Conservation (phyloP, 1,140 invertebrate genomes). For the Drosophila biarmipes region DNA sequence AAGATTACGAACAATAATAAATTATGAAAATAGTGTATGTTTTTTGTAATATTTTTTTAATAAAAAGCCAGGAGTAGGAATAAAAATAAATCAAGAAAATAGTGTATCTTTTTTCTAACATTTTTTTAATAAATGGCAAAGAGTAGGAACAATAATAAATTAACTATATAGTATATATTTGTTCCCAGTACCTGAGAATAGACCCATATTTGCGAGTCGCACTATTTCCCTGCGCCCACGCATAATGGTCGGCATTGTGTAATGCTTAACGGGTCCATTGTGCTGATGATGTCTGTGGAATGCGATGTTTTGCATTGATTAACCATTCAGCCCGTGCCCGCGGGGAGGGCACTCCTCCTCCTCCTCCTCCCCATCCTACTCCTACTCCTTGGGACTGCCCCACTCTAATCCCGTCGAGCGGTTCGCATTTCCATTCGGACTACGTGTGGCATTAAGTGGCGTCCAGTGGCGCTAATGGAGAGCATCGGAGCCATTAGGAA, state of each 20-base stretch:
- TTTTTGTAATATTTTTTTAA: too few species aligned
- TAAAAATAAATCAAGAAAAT: too few species aligned
- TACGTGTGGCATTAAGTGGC: conserved; percentile 49
- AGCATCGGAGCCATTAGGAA: conserved; percentile 52
- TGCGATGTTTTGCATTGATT: conserved; percentile 27
- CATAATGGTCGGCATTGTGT: conserved; percentile 10
- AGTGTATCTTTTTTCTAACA: too few species aligned
- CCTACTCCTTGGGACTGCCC: not conserved
- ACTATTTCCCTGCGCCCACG: not conserved
- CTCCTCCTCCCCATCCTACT: too few species aligned
- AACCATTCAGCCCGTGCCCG: conserved; percentile 35
- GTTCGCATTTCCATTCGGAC: conserved; percentile 31
- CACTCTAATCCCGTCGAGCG: conserved; percentile 2
- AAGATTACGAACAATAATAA: too few species aligned
- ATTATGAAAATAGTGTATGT: too few species aligned
- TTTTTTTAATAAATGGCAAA: too few species aligned
- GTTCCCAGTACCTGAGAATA: not conserved
- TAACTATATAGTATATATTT: not conserved
- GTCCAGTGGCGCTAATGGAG: conserved; percentile 47
- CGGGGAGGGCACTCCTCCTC: too few species aligned
- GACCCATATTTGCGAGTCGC: not conserved
- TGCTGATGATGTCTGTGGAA: conserved; percentile 4
- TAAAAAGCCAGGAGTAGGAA: too few species aligned
- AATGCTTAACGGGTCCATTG: conserved; percentile 7
- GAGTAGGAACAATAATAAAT: too few species aligned